A percentile compares a stretch with the other conserved stretches of the same genome.
These are phyloP conservation scores for Equus quagga DNA, from an alignment of 2,113 vertebrate species.

Conservation along the genomic window DNA sequence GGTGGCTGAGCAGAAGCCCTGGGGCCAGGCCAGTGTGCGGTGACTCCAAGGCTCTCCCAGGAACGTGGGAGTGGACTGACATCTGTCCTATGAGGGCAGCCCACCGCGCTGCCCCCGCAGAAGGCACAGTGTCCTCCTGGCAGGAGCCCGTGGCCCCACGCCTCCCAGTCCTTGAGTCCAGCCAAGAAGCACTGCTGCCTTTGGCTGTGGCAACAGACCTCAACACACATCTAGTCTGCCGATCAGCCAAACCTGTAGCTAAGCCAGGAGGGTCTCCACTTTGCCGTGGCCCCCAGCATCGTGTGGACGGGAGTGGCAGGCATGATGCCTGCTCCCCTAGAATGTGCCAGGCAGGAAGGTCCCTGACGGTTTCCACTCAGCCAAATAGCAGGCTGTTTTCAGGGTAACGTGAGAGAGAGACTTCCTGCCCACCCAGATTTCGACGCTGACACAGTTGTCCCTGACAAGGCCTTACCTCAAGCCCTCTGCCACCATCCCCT, in stretches of 20 bases:
- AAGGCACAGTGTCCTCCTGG: background rate
- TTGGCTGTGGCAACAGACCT: accelerated
- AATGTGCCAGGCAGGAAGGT: background rate
- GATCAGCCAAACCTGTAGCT: background rate
- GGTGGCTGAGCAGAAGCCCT: background rate
- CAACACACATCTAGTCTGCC: too few species aligned
- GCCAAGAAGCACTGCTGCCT: background rate
- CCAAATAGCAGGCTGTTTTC: background rate
- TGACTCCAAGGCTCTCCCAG: background rate
- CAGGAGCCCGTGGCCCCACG: background rate
- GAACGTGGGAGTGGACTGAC: accelerated
- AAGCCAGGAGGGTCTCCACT: background rate
- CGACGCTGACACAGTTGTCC: background rate
- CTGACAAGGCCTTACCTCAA: background rate
- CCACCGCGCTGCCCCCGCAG: background rate
- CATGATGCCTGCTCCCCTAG: background rate
- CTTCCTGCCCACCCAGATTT: background rate
- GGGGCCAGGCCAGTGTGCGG: accelerated
- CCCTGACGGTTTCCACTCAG: background rate
- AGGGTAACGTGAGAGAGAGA: background rate
- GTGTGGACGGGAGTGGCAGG: background rate
- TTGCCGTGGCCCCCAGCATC: background rate
- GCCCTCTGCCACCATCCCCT: accelerated
- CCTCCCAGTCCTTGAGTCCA: too few species aligned
- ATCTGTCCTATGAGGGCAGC: background rate